phyloP scores from a whole-genome alignment of 2,888 invertebrate species.

The Therioaphis trifolii region DNA sequence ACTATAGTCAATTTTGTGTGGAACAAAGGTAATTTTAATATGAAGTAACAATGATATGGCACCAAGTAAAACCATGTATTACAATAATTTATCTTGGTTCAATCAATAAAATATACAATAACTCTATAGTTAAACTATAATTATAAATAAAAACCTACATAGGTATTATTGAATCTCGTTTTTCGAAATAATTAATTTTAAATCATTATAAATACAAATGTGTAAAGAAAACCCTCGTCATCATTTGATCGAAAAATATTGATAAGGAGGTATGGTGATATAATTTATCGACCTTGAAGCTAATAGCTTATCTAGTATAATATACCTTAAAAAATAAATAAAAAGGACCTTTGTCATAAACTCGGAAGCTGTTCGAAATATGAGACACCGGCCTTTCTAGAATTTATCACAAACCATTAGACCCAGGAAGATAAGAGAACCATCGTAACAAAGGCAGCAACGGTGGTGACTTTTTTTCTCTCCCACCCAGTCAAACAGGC shows the following conservation, averaged over 20 bases:
- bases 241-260: background rate
- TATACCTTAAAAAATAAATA: slow-evolving; percentile 28
- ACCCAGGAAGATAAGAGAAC: slow-evolving; percentile 53
- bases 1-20: too few species aligned
- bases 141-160: too few species aligned
- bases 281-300: slow-evolving; percentile 31
- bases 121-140: too few species aligned
- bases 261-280: background rate
- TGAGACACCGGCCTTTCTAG: slow-evolving; percentile 48
- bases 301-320: slow-evolving; percentile 41
- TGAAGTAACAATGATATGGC: too few species aligned
- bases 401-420: slow-evolving; percentile 62
- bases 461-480: slow-evolving; percentile 9
- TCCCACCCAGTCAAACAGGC: slow-evolving; percentile 18
- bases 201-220: background rate
- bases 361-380: slow-evolving; percentile 46
- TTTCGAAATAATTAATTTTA: background rate
- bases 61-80: too few species aligned
- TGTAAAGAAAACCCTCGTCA: background rate
- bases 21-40: too few species aligned
- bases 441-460: slow-evolving; percentile 44
- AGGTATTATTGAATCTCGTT: background rate
- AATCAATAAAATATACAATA: too few species aligned
- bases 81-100: too few species aligned
- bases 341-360: slow-evolving; percentile 45